Percentiles rank a stretch among this genome's conserved stretches.
Conservation (phyloP, 2,888 invertebrate genomes). For the Phragmatobia fuliginosa region DNA sequence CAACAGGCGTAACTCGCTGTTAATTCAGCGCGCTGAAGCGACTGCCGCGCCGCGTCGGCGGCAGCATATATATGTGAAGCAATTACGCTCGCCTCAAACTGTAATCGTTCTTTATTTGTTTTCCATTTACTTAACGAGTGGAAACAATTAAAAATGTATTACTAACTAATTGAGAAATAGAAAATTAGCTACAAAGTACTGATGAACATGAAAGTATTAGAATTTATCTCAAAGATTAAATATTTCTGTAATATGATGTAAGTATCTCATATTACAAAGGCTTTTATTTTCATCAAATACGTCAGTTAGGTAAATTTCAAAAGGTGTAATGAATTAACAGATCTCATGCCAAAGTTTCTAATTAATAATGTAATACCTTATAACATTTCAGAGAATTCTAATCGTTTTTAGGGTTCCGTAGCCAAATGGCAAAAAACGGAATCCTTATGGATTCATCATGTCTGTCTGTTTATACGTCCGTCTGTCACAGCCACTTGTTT, state of each 20-base stretch:
- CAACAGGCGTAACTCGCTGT: constrained; percentile 31
- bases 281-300: constrained; percentile 27
- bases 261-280: constrained; percentile 26
- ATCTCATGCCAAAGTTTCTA: not conserved
- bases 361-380: not conserved
- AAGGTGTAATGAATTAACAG: not conserved
- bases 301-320: constrained; percentile 11
- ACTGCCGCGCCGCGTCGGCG: constrained; percentile 1
- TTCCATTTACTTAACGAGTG: constrained; percentile 45
- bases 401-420: too few species aligned
- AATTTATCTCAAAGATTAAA: constrained; percentile 25
- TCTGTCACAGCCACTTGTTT: too few species aligned
- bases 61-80: constrained; percentile 35
- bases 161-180: constrained; percentile 4
- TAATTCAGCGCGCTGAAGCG: constrained; percentile 42
- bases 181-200: not conserved
- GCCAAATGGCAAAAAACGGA: too few species aligned
- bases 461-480: too few species aligned
- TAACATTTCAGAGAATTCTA: not conserved
- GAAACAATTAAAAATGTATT: constrained; percentile 19
- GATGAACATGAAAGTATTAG: not conserved
- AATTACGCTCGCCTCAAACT: constrained; percentile 36
- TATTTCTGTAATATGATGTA: constrained; percentile 12
- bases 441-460: too few species aligned
- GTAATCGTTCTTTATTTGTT: constrained; percentile 49